Conservation (phyloP, 2,113 vertebrate genomes). For the Poecilia latipinna region DNA sequence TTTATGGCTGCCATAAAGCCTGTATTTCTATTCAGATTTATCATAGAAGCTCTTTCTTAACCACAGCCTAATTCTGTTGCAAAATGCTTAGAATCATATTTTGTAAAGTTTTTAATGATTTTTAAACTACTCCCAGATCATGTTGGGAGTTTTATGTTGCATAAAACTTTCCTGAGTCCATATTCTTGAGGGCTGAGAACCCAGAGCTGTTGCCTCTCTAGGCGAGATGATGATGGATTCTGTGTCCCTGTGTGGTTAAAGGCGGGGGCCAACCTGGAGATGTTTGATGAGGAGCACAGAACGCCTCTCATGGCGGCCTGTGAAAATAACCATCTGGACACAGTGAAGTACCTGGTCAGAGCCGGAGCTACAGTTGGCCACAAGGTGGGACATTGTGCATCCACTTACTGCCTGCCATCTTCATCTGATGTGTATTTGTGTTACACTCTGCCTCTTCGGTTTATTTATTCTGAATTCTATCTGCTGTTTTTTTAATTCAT, state of each 20-base stretch:
- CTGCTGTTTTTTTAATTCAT: neutral
- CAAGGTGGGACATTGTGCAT: conserved; percentile 80
- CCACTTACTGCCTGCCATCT: neutral
- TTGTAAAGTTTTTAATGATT: too few relatives aligned
- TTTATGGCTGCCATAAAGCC: too few relatives aligned
- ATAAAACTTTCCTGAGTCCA: neutral
- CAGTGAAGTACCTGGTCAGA: conserved; percentile 93
- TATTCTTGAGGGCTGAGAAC: neutral
- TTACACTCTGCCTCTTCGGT: neutral
- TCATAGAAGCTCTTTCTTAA: too few relatives aligned
- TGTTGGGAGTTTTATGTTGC: too few relatives aligned
- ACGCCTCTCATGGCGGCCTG: conserved; percentile 94
- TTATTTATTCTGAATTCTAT: conserved; percentile 6
- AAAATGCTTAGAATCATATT: too few relatives aligned
- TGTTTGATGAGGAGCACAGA: conserved; percentile 91
- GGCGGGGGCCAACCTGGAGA: conserved; percentile 96
- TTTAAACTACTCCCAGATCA: too few relatives aligned
- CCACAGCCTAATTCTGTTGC: too few relatives aligned
- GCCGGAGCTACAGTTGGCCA: conserved; percentile 89
- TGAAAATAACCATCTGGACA: conserved; percentile 93
- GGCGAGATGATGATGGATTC: conserved; percentile 1
- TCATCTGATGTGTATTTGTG: neutral
- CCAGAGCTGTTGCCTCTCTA: neutral
- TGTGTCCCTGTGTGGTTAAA: conserved; percentile 51
- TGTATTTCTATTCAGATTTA: too few relatives aligned